Conservation (phyloP, 2,797 vertebrate species). For the Spinibarbus caldwelli region DNA sequence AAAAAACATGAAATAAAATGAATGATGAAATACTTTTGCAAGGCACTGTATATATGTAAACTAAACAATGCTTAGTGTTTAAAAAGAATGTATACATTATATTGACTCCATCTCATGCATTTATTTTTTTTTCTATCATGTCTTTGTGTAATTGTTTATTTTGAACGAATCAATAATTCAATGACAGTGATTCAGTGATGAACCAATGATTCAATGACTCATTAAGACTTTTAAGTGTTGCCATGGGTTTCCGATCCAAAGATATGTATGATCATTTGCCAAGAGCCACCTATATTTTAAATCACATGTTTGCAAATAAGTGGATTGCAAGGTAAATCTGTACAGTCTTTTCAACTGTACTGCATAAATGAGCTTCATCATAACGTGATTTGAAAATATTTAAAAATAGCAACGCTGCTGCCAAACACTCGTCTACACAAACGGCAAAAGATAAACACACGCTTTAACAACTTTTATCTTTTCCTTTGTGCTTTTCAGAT, state of each 20-base stretch:
- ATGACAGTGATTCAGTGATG: no score
- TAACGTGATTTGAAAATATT: neutral
- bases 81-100: no score
- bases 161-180: neutral
- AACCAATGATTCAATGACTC: neutral
- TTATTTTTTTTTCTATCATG: neutral
- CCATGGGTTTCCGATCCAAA: neutral
- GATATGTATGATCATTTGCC: neutral
- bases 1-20: no score
- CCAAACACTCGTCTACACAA: neutral
- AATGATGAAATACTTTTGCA: no score
- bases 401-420: neutral
- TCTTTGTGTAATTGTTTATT: neutral
- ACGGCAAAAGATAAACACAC: neutral
- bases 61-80: no score
- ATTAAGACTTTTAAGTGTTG: neutral
- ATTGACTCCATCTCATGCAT: no score
- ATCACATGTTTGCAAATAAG: neutral
- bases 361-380: neutral
- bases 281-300: neutral
- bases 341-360: neutral
- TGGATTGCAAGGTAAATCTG: neutral
- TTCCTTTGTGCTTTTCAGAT: constrained; percentile 6
- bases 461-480: neutral
- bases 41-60: no score